These are phyloP conservation scores for Perizoma flavofasciatum DNA, from an alignment of 2,888 invertebrate species.

Conservation along the genomic window DNA sequence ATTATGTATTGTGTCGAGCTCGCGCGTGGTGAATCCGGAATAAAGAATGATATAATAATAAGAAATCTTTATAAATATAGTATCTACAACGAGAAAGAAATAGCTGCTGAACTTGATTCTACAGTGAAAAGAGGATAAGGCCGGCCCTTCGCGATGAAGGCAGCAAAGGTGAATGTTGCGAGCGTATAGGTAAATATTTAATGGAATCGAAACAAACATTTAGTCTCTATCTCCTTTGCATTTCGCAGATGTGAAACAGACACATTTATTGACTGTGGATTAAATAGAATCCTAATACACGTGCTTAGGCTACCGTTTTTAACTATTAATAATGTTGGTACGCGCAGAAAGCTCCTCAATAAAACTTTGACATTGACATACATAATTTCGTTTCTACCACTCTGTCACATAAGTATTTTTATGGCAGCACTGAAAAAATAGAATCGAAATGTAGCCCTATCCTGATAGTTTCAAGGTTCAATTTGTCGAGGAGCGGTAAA, in stretches of 20 bases:
- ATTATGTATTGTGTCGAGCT: slow-evolving; percentile 1
- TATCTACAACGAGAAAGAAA: too few species aligned
- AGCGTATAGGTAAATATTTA: slow-evolving; percentile 32
- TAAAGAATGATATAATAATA: slow-evolving; percentile 63
- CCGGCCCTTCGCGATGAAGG: slow-evolving; percentile 17
- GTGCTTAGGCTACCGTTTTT: slow-evolving; percentile 22
- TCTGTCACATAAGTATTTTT: slow-evolving; percentile 10
- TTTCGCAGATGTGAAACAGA: slow-evolving; percentile 37
- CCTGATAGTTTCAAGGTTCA: slow-evolving; percentile 5
- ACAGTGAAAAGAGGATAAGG: slow-evolving; percentile 22
- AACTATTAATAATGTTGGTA: slow-evolving; percentile 18
- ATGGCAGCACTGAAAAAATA: slow-evolving; percentile 15
- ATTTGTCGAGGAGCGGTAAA: slow-evolving; percentile 1
- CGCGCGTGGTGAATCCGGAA: slow-evolving; percentile 36
- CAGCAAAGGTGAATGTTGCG: slow-evolving; percentile 23
- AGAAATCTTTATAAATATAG: slow-evolving; percentile 37
- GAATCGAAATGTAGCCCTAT: background rate
- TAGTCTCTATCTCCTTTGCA: slow-evolving; percentile 28
- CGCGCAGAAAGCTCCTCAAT: slow-evolving; percentile 8
- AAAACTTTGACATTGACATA: slow-evolving; percentile 30
- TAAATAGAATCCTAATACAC: slow-evolving; percentile 30
- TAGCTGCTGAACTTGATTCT: slow-evolving; percentile 25
- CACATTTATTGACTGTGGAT: slow-evolving; percentile 39
- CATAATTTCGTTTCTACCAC: slow-evolving; percentile 8
- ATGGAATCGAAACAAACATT: slow-evolving; percentile 34